Percentiles rank a stretch among this genome's conserved stretches.
Evolutionary conservation across 2,113 vertebrate species (phyloP).

Genomic region (Meles meles): DNA sequence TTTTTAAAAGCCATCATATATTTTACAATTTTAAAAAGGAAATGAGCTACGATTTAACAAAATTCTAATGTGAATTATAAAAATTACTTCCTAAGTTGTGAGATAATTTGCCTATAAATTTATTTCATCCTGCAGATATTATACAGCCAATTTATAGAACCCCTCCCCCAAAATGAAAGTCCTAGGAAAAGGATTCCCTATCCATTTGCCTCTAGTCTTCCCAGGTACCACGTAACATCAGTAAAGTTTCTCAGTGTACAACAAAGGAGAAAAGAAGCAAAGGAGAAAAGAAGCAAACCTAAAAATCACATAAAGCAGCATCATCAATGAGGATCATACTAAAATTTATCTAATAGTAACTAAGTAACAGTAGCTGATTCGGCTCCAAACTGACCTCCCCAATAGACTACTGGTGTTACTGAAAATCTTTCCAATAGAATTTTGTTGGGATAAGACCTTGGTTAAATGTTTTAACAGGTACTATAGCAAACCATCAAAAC

Average conservation of each 20-base stretch:
- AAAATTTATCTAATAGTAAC: background rate
- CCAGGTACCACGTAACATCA: background rate
- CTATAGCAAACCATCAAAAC: background rate
- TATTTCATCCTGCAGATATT: background rate
- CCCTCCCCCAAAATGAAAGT: background rate
- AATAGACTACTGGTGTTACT: background rate
- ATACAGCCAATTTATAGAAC: background rate
- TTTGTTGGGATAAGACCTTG: background rate
- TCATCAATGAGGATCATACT: background rate
- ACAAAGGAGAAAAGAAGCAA: background rate
- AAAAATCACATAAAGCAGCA: background rate
- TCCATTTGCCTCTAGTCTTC: background rate
- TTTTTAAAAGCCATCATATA: background rate
- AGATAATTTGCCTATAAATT: background rate
- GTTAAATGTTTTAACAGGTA: background rate
- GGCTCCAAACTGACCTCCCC: background rate
- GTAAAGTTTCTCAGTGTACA: background rate
- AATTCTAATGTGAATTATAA: background rate
- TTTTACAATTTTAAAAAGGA: background rate
- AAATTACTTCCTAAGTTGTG: background rate
- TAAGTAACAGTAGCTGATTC: background rate
- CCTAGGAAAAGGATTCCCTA: background rate
- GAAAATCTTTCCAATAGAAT: background rate
- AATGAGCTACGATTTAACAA: background rate
- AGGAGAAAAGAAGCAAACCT: background rate